Evolutionary conservation across 2,888 invertebrate species (phyloP).

Genomic region (Troides oblongomaculatus): DNA sequence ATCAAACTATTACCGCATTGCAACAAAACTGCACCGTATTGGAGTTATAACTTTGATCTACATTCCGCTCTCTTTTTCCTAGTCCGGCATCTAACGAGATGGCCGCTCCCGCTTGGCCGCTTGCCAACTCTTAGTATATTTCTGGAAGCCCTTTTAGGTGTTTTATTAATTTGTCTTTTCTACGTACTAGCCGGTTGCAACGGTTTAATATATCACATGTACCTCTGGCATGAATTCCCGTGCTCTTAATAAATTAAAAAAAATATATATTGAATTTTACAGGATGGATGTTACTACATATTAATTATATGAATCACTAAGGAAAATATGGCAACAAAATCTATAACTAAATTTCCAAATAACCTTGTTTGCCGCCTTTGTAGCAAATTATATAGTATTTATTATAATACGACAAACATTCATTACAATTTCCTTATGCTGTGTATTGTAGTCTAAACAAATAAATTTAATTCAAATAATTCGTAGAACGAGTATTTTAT

Average conservation of each 20-base stretch:
- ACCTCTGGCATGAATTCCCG: constrained; percentile 4
- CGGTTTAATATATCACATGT: constrained; percentile 17
- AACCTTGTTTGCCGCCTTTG: not conserved
- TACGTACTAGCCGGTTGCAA: constrained; percentile 13
- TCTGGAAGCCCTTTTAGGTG: constrained; percentile 71
- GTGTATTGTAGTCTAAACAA: not conserved
- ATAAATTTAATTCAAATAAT: not conserved
- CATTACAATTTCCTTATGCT: not conserved
- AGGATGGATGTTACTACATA: not conserved
- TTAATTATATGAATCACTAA: not conserved
- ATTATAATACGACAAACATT: not conserved
- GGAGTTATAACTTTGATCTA: constrained; percentile 35
- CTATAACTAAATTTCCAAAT: not conserved
- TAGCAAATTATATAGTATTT: not conserved
- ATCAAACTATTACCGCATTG: constrained; percentile 17
- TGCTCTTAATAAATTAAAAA: no score
- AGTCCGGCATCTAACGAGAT: constrained; percentile 46
- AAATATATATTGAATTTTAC: no score
- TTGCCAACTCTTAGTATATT: constrained; percentile 64
- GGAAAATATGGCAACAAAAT: not conserved
- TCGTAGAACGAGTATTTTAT: not conserved
- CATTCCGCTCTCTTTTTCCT: constrained; percentile 38
- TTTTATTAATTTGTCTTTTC: constrained; percentile 73
- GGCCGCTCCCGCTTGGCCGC: constrained; percentile 58
- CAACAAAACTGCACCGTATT: constrained; percentile 14